These are phyloP conservation scores for Drosophila melanosoma DNA, from an alignment of 2,888 invertebrate genomes.

Conservation along the genomic window DNA sequence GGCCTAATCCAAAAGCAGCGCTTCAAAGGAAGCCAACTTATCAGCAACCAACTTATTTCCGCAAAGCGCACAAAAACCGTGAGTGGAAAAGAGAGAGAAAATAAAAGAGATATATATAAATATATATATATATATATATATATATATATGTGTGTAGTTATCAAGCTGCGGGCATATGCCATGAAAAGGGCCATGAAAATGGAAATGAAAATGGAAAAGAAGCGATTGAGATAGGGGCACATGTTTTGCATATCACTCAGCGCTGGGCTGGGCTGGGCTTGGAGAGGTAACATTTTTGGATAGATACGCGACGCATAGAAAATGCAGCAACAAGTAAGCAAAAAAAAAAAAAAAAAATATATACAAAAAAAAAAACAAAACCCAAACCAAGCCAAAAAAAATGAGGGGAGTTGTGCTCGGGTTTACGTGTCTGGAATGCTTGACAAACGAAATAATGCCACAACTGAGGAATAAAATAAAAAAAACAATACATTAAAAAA, in stretches of 20 bases:
- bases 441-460: slow-evolving; percentile 5
- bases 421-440: slow-evolving; percentile 68
- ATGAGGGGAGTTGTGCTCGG: slow-evolving; percentile 51
- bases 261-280: background rate
- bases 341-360: slow-evolving; percentile 44
- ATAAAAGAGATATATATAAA: no score
- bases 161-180: slow-evolving; percentile 37
- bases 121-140: background rate
- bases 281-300: slow-evolving; percentile 20
- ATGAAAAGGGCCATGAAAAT: slow-evolving; percentile 28
- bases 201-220: slow-evolving; percentile 33
- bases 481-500: slow-evolving; percentile 20
- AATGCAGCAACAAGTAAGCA: slow-evolving; percentile 64
- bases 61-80: slow-evolving; percentile 38
- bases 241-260: slow-evolving; percentile 39
- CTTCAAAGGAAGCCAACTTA: slow-evolving; percentile 36
- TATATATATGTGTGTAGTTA: background rate
- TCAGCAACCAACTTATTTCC: slow-evolving; percentile 48
- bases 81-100: background rate
- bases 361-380: background rate
- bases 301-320: slow-evolving; percentile 19
- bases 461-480: slow-evolving; percentile 19
- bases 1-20: slow-evolving; percentile 11
- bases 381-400: background rate
- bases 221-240: slow-evolving; percentile 34